These are phyloP conservation scores for Chrysocyon brachyurus DNA, from an alignment of 2,797 vertebrate genomes.

Conservation along the genomic window DNA sequence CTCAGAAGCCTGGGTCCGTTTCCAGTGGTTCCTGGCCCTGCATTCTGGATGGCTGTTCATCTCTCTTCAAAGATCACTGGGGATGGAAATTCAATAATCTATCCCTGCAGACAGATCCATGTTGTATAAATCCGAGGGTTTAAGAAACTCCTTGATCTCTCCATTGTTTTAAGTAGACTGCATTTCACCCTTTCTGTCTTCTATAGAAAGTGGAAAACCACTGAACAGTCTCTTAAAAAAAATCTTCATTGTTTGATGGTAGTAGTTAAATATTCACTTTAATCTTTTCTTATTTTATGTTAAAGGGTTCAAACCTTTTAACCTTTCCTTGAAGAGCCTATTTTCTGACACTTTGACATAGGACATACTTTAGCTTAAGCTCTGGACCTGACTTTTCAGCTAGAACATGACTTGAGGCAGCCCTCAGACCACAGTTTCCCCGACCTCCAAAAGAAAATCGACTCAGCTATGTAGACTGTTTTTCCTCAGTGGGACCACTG, in stretches of 20 bases:
- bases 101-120: neutral
- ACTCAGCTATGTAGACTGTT: slow-evolving; percentile 46
- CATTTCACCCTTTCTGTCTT: slow-evolving; percentile 34
- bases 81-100: neutral
- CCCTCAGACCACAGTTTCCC: slow-evolving; percentile 12
- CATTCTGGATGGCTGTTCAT: neutral
- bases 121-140: neutral
- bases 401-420: slow-evolving; percentile 33
- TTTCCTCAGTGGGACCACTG: neutral
- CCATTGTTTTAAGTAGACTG: slow-evolving; percentile 41
- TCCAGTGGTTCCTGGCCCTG: neutral
- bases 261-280: slow-evolving; percentile 40
- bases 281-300: slow-evolving; percentile 28
- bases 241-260: neutral
- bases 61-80: neutral
- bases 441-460: neutral
- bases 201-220: slow-evolving; percentile 2
- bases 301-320: neutral
- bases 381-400: slow-evolving; percentile 46
- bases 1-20: neutral
- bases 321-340: slow-evolving; percentile 17
- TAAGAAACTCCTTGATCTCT: slow-evolving; percentile 53
- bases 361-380: slow-evolving; percentile 27
- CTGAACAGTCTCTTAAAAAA: neutral
- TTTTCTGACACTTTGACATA: slow-evolving; percentile 53